Evolutionary conservation across 2,888 invertebrate genomes (phyloP).

Genomic region (Eupelmus urozonus): DNA sequence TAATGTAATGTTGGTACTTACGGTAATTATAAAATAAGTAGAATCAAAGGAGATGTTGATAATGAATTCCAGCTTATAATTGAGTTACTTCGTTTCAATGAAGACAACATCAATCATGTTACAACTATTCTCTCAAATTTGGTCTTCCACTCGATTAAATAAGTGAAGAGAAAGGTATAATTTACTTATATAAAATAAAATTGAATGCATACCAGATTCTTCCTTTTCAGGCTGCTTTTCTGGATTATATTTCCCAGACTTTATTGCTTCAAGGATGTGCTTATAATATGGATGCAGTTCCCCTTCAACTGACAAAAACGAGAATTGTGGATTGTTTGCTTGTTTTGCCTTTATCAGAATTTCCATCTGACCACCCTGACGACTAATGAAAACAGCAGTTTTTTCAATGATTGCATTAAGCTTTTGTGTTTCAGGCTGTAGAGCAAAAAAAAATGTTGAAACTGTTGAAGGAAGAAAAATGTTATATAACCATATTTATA

Average conservation of each 20-base stretch:
- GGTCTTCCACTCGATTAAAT: conserved; percentile 64
- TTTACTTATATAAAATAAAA: conserved; percentile 61
- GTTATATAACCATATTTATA: not conserved
- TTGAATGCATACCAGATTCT: conserved; percentile 74
- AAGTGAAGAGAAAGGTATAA: conserved; percentile 60
- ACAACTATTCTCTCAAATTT: conserved; percentile 64
- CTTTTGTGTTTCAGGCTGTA: conserved; percentile 91
- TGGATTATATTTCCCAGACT: conserved; percentile 82
- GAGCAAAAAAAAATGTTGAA: conserved; percentile 36
- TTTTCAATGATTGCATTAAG: conserved; percentile 96
- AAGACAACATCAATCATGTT: conserved; percentile 67
- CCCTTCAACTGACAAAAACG: conserved; percentile 93
- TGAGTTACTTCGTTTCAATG: conserved; percentile 70
- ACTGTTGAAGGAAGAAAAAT: conserved; percentile 1
- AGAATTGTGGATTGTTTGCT: conserved; percentile 93
- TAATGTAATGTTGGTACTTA: conserved; percentile 68
- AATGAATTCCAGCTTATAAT: conserved; percentile 72
- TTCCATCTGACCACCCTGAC: conserved; percentile 98
- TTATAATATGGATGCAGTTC: conserved; percentile 93
- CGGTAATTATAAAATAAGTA: conserved; percentile 72
- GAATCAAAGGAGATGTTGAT: conserved; percentile 73
- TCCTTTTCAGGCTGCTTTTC: conserved; percentile 76
- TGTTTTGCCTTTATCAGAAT: conserved; percentile 99
- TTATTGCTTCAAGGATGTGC: conserved; percentile 84
- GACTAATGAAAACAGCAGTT: conserved; percentile 91